phyloP scores from a whole-genome alignment of 1,140 invertebrate genomes.

The Aphidius gifuensis region DNA sequence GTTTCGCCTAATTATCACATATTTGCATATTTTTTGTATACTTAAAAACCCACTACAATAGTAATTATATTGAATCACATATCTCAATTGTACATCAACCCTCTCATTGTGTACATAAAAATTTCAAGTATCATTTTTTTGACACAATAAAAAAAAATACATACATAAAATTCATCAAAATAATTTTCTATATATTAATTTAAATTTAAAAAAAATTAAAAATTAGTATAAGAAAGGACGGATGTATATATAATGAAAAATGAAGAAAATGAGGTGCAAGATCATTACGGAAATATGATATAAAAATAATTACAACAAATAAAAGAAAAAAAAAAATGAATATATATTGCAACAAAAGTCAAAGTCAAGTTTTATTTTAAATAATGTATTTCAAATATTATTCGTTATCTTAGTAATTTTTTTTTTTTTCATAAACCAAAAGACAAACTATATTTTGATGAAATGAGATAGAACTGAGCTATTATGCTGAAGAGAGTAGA shows the following conservation, averaged over 20 bases:
- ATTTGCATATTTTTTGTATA: conserved; percentile 28
- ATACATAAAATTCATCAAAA: neutral
- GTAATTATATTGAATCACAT: neutral
- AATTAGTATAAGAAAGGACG: conserved; percentile 21
- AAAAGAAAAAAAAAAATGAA: conserved; percentile 24
- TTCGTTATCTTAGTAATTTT: no score
- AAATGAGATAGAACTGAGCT: conserved; percentile 25
- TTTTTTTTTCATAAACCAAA: no score
- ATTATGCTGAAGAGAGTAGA: conserved; percentile 34
- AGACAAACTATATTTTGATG: neutral
- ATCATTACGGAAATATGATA: conserved; percentile 28
- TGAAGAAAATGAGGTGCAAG: conserved; percentile 34
- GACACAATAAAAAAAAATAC: neutral
- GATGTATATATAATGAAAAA: conserved; percentile 22
- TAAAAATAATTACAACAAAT: neutral
- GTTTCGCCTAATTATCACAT: conserved; percentile 24
- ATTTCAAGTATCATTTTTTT: neutral
- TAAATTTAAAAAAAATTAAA: neutral
- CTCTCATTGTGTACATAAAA: no score
- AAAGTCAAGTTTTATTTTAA: conserved; percentile 1
- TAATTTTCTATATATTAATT: conserved; percentile 1
- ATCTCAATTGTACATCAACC: neutral
- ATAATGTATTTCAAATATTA: no score
- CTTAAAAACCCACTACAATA: conserved; percentile 7
- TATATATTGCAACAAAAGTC: conserved; percentile 15